Base-by-base conservation (phyloP, 2,113 vertebrate genomes). In the Sturnus vulgaris region DNA sequence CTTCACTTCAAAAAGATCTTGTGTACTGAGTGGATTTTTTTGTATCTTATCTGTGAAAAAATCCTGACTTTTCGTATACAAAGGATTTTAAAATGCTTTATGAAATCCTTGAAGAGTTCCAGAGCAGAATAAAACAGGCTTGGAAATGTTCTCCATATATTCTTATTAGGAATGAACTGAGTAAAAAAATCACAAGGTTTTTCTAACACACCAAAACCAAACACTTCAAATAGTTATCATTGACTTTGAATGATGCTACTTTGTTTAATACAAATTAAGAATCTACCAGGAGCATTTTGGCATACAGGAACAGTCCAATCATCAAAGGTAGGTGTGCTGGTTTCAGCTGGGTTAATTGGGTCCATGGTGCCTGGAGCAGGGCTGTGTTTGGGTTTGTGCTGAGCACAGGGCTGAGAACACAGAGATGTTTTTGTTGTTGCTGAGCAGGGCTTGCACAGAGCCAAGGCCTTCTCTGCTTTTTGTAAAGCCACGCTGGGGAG, bases 401-500 rank as follows among this genome's bases (percentile, higher is more conserved):
- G 82, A 39, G 0, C 57, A 63, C 39, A 23, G 68, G 33, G 47
- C 0, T 64, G 81, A 12, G 39, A 27, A 63, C 1, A 22, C 11
- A 31, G 57, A 53, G 47, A 18, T 63, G 57, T 33, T 83, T 63
- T 6, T 72, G 49, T 18, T 46, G 8, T 5, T 83, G 66, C 14
- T 63, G 81, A 68, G 42, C 63, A 47, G n/a, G 23, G 42, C 42
- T 8, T 53, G 56, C 66, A 52, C 39, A 64, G 49, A 72, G 81
- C 33, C 68, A 64, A 39, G 17, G 39, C 27, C 39, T 10, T 14
- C 33, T 44, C 81, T 53, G 81, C 39, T 33, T 27, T 72, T 37
- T 3, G 9, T 21, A 9, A 7, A 1, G 31, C 68, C 21, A 4
- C 1, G 0, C 8, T 61, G 56, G 16, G 1, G 66, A 61, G 33